Percentiles rank a stretch among this genome's conserved stretches.
Conservation (phyloP, 2,888 invertebrate species). For the Pimpla rufipes region DNA sequence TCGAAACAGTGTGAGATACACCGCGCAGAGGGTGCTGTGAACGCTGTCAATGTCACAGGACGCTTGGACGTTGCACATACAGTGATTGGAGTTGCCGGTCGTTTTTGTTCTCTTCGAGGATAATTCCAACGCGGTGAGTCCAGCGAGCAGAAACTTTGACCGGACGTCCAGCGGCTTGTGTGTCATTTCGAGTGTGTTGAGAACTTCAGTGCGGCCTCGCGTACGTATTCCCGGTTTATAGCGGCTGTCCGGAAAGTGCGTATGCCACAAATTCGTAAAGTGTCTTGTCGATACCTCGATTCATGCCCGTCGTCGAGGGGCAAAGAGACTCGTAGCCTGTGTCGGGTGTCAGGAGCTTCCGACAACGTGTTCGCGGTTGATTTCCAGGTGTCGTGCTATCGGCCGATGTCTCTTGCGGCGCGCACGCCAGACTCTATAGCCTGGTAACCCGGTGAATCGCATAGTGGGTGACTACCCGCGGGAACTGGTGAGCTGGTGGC, state of each 20-base stretch:
- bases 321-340: slow-evolving; percentile 14
- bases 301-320: slow-evolving; percentile 57
- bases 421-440: slow-evolving; percentile 31
- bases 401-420: slow-evolving; percentile 56
- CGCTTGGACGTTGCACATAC: slow-evolving; percentile 16
- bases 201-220: slow-evolving; percentile 10
- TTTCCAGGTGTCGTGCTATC: neutral
- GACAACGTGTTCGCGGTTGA: neutral
- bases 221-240: neutral
- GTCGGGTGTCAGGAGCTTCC: slow-evolving; percentile 47
- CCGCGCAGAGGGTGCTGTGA: slow-evolving; percentile 23
- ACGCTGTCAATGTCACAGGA: slow-evolving; percentile 35
- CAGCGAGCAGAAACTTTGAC: neutral
- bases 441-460: slow-evolving; percentile 49
- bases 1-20: slow-evolving; percentile 55
- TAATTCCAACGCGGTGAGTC: neutral
- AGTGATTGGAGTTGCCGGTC: slow-evolving; percentile 20
- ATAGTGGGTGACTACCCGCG: slow-evolving; percentile 67
- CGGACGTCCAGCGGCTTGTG: slow-evolving; percentile 3
- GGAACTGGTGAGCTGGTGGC: slow-evolving; percentile 66
- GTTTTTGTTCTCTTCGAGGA: neutral
- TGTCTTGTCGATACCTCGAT: slow-evolving; percentile 39
- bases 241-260: neutral
- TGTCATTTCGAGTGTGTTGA: neutral
- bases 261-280: neutral